Conservation (phyloP, 2,888 invertebrate genomes). For the Buathra laborator region DNA sequence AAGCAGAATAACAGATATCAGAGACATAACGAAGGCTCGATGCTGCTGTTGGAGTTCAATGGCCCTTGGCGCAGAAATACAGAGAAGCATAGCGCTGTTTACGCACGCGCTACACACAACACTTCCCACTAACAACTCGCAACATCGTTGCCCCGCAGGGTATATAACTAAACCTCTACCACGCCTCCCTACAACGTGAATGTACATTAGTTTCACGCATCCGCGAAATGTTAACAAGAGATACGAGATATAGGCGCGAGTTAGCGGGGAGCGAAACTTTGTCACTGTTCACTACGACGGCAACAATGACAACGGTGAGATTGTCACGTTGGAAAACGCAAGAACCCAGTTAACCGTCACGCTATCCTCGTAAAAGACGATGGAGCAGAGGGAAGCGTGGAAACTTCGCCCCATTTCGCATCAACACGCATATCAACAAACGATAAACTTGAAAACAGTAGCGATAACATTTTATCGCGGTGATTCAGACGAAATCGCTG, state of each 20-base stretch:
- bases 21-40: no score
- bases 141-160: conserved; percentile 35
- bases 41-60: conserved; percentile 41
- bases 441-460: no score
- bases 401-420: neutral
- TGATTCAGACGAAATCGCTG: no score
- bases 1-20: no score
- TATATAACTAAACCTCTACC: neutral
- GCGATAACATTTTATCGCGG: neutral
- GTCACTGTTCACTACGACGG: neutral
- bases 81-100: conserved; percentile 18
- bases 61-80: conserved; percentile 37
- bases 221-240: conserved; percentile 45
- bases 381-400: neutral
- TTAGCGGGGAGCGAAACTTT: conserved; percentile 5
- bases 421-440: no score
- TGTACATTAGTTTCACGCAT: conserved; percentile 41
- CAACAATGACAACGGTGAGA: conserved; percentile 11
- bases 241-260: conserved; percentile 22
- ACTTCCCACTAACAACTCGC: conserved; percentile 43
- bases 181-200: neutral
- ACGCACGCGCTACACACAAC: conserved; percentile 26
- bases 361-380: no score
- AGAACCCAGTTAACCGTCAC: conserved; percentile 5
- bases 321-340: conserved; percentile 31